Conservation (phyloP, 2,113 vertebrate species). For the Ciconia stormi region DNA sequence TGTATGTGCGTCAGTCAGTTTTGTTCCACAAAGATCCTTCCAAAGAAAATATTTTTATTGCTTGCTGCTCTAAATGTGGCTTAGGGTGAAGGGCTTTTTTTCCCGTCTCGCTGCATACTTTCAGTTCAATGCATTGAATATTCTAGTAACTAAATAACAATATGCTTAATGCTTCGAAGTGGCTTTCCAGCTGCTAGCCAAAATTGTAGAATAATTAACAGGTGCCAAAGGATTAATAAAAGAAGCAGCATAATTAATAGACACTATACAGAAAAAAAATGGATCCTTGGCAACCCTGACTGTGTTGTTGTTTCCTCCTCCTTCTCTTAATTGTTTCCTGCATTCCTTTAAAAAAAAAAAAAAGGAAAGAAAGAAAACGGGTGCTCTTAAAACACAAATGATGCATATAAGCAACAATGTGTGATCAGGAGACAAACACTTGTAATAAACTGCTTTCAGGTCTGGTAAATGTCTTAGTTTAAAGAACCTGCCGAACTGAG, state of each 20-base stretch:
- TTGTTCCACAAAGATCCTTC: conserved; percentile 53
- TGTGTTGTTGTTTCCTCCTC: conserved; percentile 14
- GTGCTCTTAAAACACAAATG: conserved; percentile 21
- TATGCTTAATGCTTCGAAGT: conserved; percentile 54
- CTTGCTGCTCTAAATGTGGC: conserved; percentile 57
- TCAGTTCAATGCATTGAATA: conserved; percentile 46
- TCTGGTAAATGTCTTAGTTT: background rate
- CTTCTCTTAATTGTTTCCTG: conserved; percentile 39
- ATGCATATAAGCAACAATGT: background rate
- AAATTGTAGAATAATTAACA: conserved; percentile 63
- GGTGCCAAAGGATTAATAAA: conserved; percentile 64
- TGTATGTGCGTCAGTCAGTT: conserved; percentile 50
- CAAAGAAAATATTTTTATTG: conserved; percentile 71
- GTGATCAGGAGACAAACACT: background rate
- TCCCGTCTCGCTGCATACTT: conserved; percentile 14
- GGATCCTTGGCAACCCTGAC: conserved; percentile 44
- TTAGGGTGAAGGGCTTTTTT: conserved; percentile 52
- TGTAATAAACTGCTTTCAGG: background rate
- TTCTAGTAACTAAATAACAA: conserved; percentile 61
- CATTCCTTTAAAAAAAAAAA: background rate
- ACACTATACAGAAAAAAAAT: conserved; percentile 24
- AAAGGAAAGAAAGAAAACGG: background rate
- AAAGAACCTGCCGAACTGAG: background rate
- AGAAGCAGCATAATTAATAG: conserved; percentile 60
- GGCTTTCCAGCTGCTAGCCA: conserved; percentile 54